Conservation (phyloP, 2,797 vertebrate genomes). For the Aeoliscus strigatus region DNA sequence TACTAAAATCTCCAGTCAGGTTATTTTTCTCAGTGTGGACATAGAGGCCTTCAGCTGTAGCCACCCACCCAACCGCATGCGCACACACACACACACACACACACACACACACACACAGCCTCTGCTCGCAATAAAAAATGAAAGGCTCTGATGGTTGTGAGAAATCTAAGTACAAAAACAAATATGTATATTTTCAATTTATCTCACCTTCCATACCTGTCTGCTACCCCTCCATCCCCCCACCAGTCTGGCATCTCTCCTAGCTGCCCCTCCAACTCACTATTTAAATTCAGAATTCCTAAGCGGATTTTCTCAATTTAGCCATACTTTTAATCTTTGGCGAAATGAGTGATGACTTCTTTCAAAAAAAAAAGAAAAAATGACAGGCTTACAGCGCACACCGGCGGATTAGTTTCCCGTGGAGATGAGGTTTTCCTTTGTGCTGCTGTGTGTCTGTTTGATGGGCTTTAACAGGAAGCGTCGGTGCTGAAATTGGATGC, state of each 20-base stretch:
- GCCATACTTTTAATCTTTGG: conserved; percentile 99
- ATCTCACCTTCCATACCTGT: conserved; percentile 72
- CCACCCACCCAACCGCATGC: no score
- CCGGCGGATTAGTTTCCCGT: conserved; percentile 97
- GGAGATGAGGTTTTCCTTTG: conserved; percentile 99
- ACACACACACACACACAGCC: no score
- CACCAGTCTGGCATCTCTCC: conserved; percentile 53
- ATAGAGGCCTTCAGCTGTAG: no score
- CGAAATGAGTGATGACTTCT: conserved; percentile 99
- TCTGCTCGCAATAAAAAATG: conserved; percentile 30
- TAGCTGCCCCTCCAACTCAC: conserved; percentile 69
- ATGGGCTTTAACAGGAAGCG: conserved; percentile 98
- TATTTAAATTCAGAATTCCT: conserved; percentile 98
- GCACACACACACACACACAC: no score
- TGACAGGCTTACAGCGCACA: conserved; percentile 98
- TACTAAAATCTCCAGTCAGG: conserved; percentile 70
- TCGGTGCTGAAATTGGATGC: conserved; percentile 99
- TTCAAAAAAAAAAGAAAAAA: conserved; percentile 85
- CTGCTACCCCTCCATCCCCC: conserved; percentile 50
- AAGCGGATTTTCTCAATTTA: conserved; percentile 99
- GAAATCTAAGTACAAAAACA: conserved; percentile 70
- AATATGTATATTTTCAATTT: conserved; percentile 75
- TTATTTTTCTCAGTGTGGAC: conserved; percentile 32
- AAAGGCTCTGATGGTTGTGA: conserved; percentile 52
- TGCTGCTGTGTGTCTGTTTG: conserved; percentile 94